These are phyloP conservation scores for Nineta flava DNA, from an alignment of 2,888 invertebrate genomes.

Conservation along the genomic window DNA sequence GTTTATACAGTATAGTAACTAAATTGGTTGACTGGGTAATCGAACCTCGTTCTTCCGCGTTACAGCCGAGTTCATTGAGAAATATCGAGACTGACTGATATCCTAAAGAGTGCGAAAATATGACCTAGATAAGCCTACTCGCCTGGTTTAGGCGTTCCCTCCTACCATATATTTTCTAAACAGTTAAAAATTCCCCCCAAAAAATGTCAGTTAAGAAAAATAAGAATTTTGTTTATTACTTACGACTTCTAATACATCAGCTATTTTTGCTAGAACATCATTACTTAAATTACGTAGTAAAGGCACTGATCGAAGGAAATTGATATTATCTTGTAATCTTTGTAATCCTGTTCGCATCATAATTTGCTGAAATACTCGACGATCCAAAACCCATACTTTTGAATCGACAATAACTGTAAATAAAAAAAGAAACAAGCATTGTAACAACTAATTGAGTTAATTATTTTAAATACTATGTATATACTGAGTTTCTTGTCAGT, in stretches of 20 bases:
- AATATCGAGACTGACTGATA: too few species aligned
- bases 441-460: neutral
- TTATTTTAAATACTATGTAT: neutral
- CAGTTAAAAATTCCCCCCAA: too few species aligned
- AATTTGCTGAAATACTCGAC: slow-evolving; percentile 50
- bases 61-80: too few species aligned
- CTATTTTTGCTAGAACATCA: slow-evolving; percentile 46
- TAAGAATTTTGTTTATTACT: slow-evolving; percentile 18
- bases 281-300: slow-evolving; percentile 37
- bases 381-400: slow-evolving; percentile 51
- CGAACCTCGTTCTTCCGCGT: too few species aligned
- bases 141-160: too few species aligned
- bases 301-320: slow-evolving; percentile 47
- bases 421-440: too few species aligned
- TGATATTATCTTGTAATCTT: slow-evolving; percentile 46
- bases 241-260: slow-evolving; percentile 54
- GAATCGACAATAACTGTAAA: slow-evolving; percentile 40
- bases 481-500: neutral
- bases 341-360: slow-evolving; percentile 56
- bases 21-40: too few species aligned
- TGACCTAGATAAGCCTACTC: too few species aligned
- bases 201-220: neutral
- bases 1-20: too few species aligned
- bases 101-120: too few species aligned
- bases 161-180: too few species aligned